These are phyloP conservation scores for Nasonia oneida DNA, from an alignment of 2,888 invertebrate species.

Conservation along the genomic window DNA sequence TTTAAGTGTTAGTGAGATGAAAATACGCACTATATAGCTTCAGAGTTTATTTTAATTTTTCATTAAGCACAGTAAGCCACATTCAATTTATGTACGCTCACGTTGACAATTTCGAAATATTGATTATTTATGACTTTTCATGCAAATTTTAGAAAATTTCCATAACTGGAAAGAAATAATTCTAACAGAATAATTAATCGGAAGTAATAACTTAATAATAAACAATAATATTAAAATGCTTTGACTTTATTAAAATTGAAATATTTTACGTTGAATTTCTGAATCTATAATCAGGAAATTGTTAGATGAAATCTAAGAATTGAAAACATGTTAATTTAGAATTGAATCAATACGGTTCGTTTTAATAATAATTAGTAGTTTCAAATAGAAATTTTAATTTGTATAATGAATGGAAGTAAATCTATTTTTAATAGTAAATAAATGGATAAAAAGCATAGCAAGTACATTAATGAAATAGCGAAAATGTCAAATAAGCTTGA, in stretches of 20 bases:
- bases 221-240: too few species aligned
- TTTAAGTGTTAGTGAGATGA: slow-evolving; percentile 71
- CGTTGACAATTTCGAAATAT: too few species aligned
- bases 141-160: too few species aligned
- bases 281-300: too few species aligned
- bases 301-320: background rate
- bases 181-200: too few species aligned
- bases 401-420: background rate
- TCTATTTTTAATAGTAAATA: background rate
- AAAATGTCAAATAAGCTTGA: slow-evolving; percentile 54
- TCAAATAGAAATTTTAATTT: background rate
- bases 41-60: slow-evolving; percentile 39
- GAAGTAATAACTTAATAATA: too few species aligned
- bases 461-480: background rate
- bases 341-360: slow-evolving; percentile 65
- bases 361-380: background rate
- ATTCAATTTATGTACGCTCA: too few species aligned
- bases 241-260: too few species aligned
- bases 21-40: slow-evolving; percentile 65
- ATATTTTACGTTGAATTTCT: too few species aligned
- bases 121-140: too few species aligned
- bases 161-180: too few species aligned
- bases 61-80: background rate
- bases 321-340: background rate
- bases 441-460: background rate